These are phyloP conservation scores for Thera obeliscata DNA, from an alignment of 2,888 invertebrate genomes.

Conservation along the genomic window DNA sequence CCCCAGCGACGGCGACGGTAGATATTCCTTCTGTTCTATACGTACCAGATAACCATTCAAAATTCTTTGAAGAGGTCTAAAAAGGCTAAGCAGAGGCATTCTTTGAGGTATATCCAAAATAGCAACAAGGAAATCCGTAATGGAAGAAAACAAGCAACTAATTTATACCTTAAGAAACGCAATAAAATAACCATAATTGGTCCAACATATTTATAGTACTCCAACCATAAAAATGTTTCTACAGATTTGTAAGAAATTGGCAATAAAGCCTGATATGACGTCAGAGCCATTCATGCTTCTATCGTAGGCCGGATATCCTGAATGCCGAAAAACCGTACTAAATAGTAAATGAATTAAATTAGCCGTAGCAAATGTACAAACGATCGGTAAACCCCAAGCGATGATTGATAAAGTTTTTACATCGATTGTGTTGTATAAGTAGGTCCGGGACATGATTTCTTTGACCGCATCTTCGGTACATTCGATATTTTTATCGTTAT, in stretches of 20 bases:
- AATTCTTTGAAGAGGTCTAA: too few relatives aligned
- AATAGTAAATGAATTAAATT: constrained; percentile 52
- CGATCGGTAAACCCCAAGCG: constrained; percentile 57
- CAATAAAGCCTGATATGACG: constrained; percentile 7
- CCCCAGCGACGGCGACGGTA: too few relatives aligned
- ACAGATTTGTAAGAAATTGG: constrained; percentile 12
- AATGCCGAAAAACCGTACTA: constrained; percentile 27
- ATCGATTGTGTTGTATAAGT: constrained; percentile 4
- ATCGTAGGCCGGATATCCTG: constrained; percentile 24
- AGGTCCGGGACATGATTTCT: not conserved
- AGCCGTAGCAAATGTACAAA: constrained; percentile 61
- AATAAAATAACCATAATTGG: constrained; percentile 17
- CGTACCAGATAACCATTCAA: too few relatives aligned
- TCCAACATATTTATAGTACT: not conserved
- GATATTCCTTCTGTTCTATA: too few relatives aligned
- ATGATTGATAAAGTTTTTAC: constrained; percentile 14
- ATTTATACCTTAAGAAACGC: not conserved
- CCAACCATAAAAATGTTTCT: constrained; percentile 4
- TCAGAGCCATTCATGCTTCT: constrained; percentile 5
- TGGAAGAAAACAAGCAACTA: not conserved
- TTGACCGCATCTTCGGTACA: not conserved
- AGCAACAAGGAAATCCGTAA: constrained; percentile 20
- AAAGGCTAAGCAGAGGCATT: too few relatives aligned
- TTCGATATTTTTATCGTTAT: not conserved
- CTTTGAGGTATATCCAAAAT: not conserved